phyloP scores from a whole-genome alignment of 1,140 invertebrate species.

The Coboldia fuscipes region DNA sequence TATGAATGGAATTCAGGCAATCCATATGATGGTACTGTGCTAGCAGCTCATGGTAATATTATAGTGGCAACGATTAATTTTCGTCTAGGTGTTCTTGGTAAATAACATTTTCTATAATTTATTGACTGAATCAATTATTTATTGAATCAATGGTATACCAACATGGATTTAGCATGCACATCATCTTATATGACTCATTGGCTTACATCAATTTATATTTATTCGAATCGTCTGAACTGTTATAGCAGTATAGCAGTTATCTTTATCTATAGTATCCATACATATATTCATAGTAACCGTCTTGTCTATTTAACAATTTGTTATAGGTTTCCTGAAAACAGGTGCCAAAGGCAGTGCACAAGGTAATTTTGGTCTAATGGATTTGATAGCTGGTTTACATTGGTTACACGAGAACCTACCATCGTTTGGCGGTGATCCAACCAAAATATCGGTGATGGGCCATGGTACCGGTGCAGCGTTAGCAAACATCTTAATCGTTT shows the following conservation, averaged over 20 bases:
- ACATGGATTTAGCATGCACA: no score
- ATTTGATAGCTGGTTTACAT: constrained; percentile 78
- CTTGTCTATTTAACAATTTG: no score
- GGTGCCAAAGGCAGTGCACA: constrained; percentile 64
- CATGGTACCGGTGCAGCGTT: constrained; percentile 84
- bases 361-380: constrained; percentile 89
- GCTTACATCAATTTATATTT: no score
- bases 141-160: no score
- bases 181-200: no score
- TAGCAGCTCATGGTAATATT: constrained; percentile 75
- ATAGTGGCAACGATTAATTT: constrained; percentile 96
- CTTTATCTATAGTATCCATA: no score
- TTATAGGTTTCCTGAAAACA: constrained; percentile 80
- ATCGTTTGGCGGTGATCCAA: constrained; percentile 74
- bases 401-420: constrained; percentile 81
- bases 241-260: no score
- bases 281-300: no score
- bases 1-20: constrained; percentile 89
- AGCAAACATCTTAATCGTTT: constrained; percentile 83
- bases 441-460: constrained; percentile 74
- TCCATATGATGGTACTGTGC: constrained; percentile 78
- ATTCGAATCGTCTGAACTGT: no score
- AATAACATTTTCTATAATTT: constrained; percentile 20
- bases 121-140: no score
- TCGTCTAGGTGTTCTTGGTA: constrained; percentile 86